A percentile compares a stretch with the other conserved stretches of the same genome.
Evolutionary conservation across 2,888 invertebrate species (phyloP).

Genomic region (Plebejus anna): DNA sequence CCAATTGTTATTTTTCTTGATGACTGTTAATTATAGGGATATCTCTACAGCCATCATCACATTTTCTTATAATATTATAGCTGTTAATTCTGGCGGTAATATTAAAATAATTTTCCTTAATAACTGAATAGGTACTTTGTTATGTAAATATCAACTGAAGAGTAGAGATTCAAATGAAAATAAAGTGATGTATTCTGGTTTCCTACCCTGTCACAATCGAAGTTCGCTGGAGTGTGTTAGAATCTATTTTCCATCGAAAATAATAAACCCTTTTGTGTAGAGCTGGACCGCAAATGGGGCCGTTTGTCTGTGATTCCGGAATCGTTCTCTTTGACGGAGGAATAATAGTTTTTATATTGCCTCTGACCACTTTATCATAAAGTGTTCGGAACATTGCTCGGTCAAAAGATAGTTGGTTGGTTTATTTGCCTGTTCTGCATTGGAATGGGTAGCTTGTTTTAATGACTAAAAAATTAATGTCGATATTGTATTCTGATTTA

Average conservation of each 20-base stretch:
- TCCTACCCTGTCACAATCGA: neutral
- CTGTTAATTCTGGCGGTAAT: too few species aligned
- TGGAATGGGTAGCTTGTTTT: too few species aligned
- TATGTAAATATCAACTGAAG: too few species aligned
- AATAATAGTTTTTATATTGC: slow-evolving; percentile 7
- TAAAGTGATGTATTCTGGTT: neutral
- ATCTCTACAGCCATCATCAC: too few species aligned
- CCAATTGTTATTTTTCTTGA: too few species aligned
- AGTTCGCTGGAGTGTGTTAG: neutral
- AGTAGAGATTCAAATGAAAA: neutral
- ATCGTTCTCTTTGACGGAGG: neutral
- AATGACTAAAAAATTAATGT: too few species aligned
- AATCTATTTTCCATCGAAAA: slow-evolving; percentile 1
- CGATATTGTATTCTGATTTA: too few species aligned
- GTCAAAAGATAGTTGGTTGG: neutral
- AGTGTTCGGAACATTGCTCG: neutral
- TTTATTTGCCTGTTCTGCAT: neutral
- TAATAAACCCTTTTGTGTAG: neutral
- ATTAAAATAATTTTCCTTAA: too few species aligned
- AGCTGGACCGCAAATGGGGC: neutral
- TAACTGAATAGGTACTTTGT: too few species aligned
- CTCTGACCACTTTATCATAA: neutral
- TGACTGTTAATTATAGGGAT: too few species aligned
- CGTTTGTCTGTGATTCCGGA: slow-evolving; percentile 6
- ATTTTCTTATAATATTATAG: too few species aligned